Base-by-base conservation (phyloP, 2,888 invertebrate genomes). In the Autographa pulchrina region DNA sequence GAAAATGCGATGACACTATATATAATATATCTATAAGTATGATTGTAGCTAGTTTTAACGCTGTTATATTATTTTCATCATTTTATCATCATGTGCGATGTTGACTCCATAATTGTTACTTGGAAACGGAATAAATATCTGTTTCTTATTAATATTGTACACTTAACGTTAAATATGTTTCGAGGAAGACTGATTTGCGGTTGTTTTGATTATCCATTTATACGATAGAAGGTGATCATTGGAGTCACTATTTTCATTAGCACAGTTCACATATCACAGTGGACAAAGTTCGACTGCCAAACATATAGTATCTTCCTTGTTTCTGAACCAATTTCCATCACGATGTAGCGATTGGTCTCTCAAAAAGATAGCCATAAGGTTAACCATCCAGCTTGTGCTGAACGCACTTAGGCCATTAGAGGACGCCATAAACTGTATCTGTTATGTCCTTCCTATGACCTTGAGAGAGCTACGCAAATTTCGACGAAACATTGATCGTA, bases 391-490 rank as follows among this genome's bases (percentile, higher is more conserved):
- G 13, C 41, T 41, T 41, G 13, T 13, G 11, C 13, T 41, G 13
- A 13, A 1, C 38, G 11, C 7, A 14, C 16, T 16, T 6, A 8
- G n/a, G 16, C 43, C 43, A 16, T 43, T 16, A 6, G 48, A 41
- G 41, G 41, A 41, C 41, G 0, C 8, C 8, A 4, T n/a, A 0
- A 6, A 48, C n/a, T 48, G 7, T 7, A 48, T n/a, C 16, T n/a
- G 6, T 48, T 7, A 7, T n/a, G 6, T 48, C 6, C 7, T n/a
- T 7, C 11, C 38, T 38, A 7, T 1, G n/a, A 48, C 48, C 25
- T 35, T 38, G 31, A 18, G 8, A 60, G n/a, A 65, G 76, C 76
- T 56, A 54, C 62, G 65, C 31, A 68, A 58, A 43, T 16, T 41
- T 18, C 11, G n/a, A 43, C 25, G 7, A 43, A 31, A 62, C 38